These are phyloP conservation scores for Cryptotis parvus DNA, from an alignment of 2,113 vertebrate species.

Conservation along the genomic window DNA sequence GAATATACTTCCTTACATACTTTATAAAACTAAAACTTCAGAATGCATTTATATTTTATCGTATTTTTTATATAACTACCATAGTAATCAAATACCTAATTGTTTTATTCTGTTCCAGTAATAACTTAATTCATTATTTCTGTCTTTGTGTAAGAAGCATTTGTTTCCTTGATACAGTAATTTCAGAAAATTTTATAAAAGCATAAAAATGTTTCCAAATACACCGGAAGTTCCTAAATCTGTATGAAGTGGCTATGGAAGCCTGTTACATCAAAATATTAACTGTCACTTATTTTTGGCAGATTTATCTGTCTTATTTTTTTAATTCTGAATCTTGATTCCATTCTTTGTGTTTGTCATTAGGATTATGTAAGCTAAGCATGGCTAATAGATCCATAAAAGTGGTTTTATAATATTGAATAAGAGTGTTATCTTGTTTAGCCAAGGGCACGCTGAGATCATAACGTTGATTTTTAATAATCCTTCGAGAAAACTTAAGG, in stretches of 20 bases:
- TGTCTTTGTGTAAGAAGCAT: background rate
- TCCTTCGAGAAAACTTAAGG: conserved; percentile 12
- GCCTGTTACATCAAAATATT: background rate
- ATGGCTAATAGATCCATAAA: background rate
- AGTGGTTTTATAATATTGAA: conserved; percentile 22
- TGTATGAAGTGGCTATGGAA: background rate
- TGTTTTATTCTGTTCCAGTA: background rate
- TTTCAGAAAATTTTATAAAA: background rate
- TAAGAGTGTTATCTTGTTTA: background rate
- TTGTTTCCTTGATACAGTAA: background rate
- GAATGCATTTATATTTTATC: background rate
- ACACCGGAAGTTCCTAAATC: background rate
- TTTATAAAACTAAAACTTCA: background rate
- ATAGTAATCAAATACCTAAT: background rate
- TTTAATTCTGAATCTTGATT: background rate
- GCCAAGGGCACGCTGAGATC: background rate
- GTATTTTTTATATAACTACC: background rate
- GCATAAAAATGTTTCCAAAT: background rate
- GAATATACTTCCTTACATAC: background rate
- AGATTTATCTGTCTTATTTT: background rate
- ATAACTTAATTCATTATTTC: background rate
- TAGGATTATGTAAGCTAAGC: conserved; percentile 30
- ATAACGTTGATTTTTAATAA: conserved; percentile 16
- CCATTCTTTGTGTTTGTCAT: conserved; percentile 2
- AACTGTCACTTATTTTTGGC: background rate